Evolutionary conservation across 2,888 invertebrate genomes (phyloP), one percentile per base, ranked within the genome.

Genomic region (Steromphala cineraria): DNA sequence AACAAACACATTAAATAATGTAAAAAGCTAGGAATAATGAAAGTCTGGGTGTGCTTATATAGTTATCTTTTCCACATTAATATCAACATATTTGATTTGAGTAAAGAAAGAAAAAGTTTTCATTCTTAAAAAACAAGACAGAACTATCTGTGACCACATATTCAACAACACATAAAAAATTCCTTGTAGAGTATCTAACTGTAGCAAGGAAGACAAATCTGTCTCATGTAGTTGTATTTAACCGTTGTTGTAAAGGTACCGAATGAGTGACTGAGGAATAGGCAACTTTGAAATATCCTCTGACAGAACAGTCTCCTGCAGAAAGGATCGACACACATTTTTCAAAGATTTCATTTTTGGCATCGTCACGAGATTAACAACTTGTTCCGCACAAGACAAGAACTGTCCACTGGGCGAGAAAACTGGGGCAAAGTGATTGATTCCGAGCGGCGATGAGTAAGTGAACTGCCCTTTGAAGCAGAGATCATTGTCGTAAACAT

Each of bases 271-370:
- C 62, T 17, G 40, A 2, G 78, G 78, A 7, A 78, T n/a, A 8
- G 78, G 78, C n/a, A 78, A 55, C 15, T n/a, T 36, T 2, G 19
- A 19, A 5, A 78, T 56, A 36, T 78, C 78, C 28, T 78, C 78
- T 31, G 78, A 36, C 46, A 56, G 36, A 2, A 46, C 53, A 17
- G 36, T 31, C 21, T 62, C 67, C 15, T 19, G 28, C 17, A 78
- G 31, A 4, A 62, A 21, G 21, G 46, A 24, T n/a, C 78, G 46
- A 52, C 78, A 78, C 21, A 19, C 36, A 19, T 78, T 52, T 52
- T 40, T 46, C 67, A 78, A 67, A 13, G 67, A 31, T 31, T 53
- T 76, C 13, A 76, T 17, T 24, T 31, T 24, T 15, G 28, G 28
- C 28, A 28, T 28, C 13, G 62, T 31, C 4, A 46, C 52, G 19